Evolutionary conservation across 1,140 invertebrate species (phyloP).

Genomic region (Drosophila pandora): DNA sequence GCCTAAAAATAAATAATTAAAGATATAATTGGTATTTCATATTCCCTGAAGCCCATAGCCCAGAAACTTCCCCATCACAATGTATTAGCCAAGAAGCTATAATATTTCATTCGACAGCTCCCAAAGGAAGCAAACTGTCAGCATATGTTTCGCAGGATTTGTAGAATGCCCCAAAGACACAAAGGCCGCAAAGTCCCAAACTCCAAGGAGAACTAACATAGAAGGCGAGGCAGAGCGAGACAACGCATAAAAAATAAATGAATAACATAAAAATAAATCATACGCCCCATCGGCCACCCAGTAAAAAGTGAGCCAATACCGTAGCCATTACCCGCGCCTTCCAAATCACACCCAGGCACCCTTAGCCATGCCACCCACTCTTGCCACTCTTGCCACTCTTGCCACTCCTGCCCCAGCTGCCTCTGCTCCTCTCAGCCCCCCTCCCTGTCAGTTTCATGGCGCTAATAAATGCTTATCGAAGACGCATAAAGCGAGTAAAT

Average conservation of each 20-base stretch:
- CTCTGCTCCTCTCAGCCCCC: not conserved
- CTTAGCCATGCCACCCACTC: not conserved
- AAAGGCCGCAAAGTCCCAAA: conserved; percentile 14
- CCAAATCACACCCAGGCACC: conserved; percentile 3
- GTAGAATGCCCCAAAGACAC: conserved; percentile 24
- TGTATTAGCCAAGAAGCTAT: conserved; percentile 9
- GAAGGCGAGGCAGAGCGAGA: not conserved
- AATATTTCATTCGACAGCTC: conserved; percentile 17
- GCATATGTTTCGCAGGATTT: conserved; percentile 63
- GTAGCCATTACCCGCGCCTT: conserved; percentile 56
- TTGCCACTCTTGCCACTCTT: not conserved
- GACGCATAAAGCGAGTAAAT: conserved; percentile 81
- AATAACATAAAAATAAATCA: conserved; percentile 80
- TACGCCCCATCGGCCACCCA: conserved; percentile 73
- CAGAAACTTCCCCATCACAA: not conserved
- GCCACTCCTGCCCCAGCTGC: not conserved
- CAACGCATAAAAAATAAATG: conserved; percentile 63
- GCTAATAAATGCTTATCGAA: conserved; percentile 81
- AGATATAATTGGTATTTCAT: not conserved
- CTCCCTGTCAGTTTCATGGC: conserved; percentile 45
- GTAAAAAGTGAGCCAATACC: conserved; percentile 66
- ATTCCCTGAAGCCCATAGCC: not conserved
- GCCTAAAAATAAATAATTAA: not conserved
- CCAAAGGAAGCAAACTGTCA: conserved; percentile 29
- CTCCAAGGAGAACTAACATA: not conserved